Conservation (phyloP, 2,888 invertebrate genomes). For the Malthinus seriepunctatus region DNA sequence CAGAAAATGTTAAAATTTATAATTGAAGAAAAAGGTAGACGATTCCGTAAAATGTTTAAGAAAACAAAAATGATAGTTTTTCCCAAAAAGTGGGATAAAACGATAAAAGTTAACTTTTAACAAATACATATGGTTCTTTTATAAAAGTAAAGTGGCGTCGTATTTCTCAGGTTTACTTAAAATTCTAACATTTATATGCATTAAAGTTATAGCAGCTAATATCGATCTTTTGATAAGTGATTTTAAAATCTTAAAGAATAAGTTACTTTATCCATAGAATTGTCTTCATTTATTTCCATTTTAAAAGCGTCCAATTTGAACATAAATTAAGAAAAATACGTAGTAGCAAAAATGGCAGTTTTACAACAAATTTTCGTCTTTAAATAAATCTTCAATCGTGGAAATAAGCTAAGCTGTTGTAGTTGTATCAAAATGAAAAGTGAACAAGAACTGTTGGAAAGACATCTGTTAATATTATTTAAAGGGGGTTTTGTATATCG, state of each 20-base stretch:
- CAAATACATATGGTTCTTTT: slow-evolving; percentile 6
- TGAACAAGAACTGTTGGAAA: slow-evolving; percentile 5
- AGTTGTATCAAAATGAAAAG: background rate
- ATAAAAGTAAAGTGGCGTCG: slow-evolving; percentile 4
- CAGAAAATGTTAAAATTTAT: no score
- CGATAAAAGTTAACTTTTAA: slow-evolving; percentile 5
- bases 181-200: slow-evolving; percentile 20
- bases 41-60: no score
- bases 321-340: no score
- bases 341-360: no score
- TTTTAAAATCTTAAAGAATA: slow-evolving; percentile 16
- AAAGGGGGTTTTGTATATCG: background rate
- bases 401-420: background rate
- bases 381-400: no score
- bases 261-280: slow-evolving; percentile 15
- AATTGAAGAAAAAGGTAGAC: no score
- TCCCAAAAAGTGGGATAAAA: background rate
- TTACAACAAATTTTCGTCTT: no score
- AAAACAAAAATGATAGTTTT: no score
- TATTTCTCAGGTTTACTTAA: slow-evolving; percentile 5
- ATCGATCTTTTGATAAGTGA: slow-evolving; percentile 22
- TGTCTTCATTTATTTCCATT: slow-evolving; percentile 15
- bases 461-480: no score
- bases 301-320: no score
- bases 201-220: slow-evolving; percentile 8